Evolutionary conservation across 1,140 invertebrate species (phyloP), one percentile per base, ranked within the genome.

Genomic region (Zaprionus nigranus): DNA sequence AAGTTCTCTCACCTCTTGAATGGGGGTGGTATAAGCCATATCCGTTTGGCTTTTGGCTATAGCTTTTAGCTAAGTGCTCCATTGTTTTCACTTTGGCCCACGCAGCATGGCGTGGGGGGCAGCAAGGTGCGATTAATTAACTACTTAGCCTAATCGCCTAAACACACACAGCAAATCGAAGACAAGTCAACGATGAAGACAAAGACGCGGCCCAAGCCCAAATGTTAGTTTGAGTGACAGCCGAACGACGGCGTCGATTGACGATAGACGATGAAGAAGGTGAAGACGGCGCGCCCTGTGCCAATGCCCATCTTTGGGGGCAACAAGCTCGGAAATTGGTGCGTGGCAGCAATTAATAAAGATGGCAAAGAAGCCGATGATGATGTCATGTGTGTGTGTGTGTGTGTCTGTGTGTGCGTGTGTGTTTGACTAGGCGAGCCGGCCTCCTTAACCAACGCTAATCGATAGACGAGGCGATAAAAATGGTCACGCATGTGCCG

Each of bases 401-500:
- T 54, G 56, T 36, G 64, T 34, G 58, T 62, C 40, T 56, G 64
- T 36, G 26, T 34, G 58, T 62, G 40, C 46, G 64, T 36, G 36
- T 63, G 66, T 56, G 63, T 26, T 60, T 22, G 56, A 24, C 49
- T 78, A 61, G 78, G 53, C 53, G 46, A 51, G 53, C 57, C 68
- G 61, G 59, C 69, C 74, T 72, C 68, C 68, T 65, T 65, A 72
- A 68, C 13, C 74, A 72, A 65, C 60, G 61, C 69, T 49, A 66
- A 66, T 76, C 62, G 30, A 76, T 73, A 72, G 74, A 66, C 38
- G 58, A 49, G 57, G 57, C 74, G 61, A 65, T 81, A 57, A 83
- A 86, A 88, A 87, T 87, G 83, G 83, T 87, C 83, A 88, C 81
- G 83, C 77, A 79, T 70, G 66, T 79, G 72, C 61, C 20, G 46